A percentile compares a stretch with the other conserved stretches of the same genome.
Conservation (phyloP, 2,888 invertebrate genomes). For the Griposia aprilina region DNA sequence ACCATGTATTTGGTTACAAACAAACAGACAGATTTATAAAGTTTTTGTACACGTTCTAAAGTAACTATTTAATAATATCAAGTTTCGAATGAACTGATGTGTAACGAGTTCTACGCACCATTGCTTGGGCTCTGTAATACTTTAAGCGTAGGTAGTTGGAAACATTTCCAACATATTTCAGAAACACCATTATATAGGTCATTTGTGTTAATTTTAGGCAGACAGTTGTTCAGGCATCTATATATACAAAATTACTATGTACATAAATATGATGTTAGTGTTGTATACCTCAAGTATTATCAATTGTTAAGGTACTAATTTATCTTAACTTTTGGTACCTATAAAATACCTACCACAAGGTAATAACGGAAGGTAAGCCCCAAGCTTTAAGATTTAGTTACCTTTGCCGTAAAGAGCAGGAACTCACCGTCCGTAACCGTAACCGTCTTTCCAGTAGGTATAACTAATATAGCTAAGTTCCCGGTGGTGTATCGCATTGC, state of each 20-base stretch:
- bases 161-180: slow-evolving; percentile 28
- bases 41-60: slow-evolving; percentile 62
- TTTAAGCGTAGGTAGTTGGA: background rate
- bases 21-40: slow-evolving; percentile 61
- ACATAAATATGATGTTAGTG: background rate
- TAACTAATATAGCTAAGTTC: too few relatives aligned
- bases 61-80: slow-evolving; percentile 61
- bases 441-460: too few relatives aligned
- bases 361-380: background rate
- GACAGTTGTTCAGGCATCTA: slow-evolving; percentile 17
- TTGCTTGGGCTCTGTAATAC: slow-evolving; percentile 25
- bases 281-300: background rate
- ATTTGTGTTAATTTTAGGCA: slow-evolving; percentile 38
- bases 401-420: background rate
- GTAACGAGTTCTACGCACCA: slow-evolving; percentile 58
- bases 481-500: too few relatives aligned
- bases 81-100: slow-evolving; percentile 64
- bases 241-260: background rate
- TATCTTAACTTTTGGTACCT: background rate
- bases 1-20: slow-evolving; percentile 67
- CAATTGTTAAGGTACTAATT: background rate
- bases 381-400: background rate
- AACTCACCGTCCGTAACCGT: background rate
- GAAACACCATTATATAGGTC: slow-evolving; percentile 47
- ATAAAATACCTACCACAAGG: slow-evolving; percentile 24